Evolutionary conservation across 2,888 invertebrate species (phyloP).

Genomic region (Bursaphelenchus okinawaensis): DNA sequence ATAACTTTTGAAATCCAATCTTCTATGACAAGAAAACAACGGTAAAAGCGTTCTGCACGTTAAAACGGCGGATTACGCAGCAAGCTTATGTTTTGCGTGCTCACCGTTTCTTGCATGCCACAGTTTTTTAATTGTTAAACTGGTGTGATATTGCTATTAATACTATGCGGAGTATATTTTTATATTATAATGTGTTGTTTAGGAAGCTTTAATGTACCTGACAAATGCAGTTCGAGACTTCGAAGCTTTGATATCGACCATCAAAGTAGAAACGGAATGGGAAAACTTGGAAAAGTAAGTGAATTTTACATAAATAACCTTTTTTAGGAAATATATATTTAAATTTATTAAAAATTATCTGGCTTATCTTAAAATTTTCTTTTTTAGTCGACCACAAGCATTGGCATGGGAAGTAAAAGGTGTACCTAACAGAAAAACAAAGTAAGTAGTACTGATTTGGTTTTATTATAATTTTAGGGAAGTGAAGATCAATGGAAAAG

Average conservation of each 20-base stretch:
- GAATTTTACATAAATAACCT: constrained; percentile 72
- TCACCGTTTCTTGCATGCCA: no score
- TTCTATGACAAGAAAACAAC: no score
- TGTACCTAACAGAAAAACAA: background rate
- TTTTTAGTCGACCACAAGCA: constrained; percentile 13
- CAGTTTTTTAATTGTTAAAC: no score
- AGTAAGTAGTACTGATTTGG: background rate
- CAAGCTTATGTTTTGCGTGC: no score
- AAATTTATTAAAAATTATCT: background rate
- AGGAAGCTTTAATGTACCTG: constrained; percentile 87
- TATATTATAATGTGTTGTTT: no score
- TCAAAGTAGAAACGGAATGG: constrained; percentile 85
- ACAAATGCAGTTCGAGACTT: constrained; percentile 92
- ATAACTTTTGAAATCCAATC: no score
- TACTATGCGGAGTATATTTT: no score
- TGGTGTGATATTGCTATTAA: no score
- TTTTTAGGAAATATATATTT: background rate
- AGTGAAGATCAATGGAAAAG: background rate
- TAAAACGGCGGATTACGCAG: no score
- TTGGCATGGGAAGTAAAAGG: constrained; percentile 7
- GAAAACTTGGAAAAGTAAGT: constrained; percentile 69
- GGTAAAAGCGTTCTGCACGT: no score
- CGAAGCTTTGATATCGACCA: constrained; percentile 84
- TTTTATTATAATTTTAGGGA: background rate
- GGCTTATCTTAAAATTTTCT: no score